Conservation (phyloP, 2,888 invertebrate species). For the Leptinotarsa rubiginosa region DNA sequence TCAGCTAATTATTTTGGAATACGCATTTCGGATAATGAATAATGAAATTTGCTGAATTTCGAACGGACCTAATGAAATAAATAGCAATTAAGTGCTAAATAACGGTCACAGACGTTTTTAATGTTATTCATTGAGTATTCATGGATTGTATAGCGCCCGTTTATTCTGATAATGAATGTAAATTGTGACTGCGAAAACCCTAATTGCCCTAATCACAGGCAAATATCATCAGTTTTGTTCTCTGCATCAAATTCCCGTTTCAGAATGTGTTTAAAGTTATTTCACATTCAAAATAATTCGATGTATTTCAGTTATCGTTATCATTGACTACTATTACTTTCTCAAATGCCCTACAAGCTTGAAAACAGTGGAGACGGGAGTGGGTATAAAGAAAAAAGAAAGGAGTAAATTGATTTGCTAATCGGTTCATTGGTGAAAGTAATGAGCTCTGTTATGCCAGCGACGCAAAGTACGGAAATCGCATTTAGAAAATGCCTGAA, state of each 20-base stretch:
- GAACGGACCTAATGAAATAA: conserved; percentile 22
- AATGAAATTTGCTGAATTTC: conserved; percentile 16
- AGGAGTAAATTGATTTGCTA: too few species aligned
- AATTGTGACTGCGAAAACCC: conserved; percentile 20
- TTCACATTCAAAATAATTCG: neutral
- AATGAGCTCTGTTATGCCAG: too few species aligned
- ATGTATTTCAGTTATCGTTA: neutral
- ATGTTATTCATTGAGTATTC: conserved; percentile 26
- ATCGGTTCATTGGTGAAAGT: too few species aligned
- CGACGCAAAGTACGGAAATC: too few species aligned
- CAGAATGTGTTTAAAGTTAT: neutral
- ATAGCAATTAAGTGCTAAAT: conserved; percentile 25
- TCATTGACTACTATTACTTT: neutral
- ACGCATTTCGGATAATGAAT: conserved; percentile 6
- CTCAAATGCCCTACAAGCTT: too few species aligned
- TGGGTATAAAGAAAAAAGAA: too few species aligned
- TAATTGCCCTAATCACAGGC: conserved; percentile 17
- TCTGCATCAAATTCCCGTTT: neutral
- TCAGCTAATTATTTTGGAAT: neutral
- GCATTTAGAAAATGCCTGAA: too few species aligned
- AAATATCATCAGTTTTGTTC: conserved; percentile 8
- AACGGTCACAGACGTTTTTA: conserved; percentile 29
- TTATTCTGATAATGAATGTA: conserved; percentile 20
- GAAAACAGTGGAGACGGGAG: too few species aligned
- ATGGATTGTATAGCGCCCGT: conserved; percentile 17